Evolutionary conservation across 2,113 vertebrate genomes (phyloP).

Genomic region (Gila orcuttii): DNA sequence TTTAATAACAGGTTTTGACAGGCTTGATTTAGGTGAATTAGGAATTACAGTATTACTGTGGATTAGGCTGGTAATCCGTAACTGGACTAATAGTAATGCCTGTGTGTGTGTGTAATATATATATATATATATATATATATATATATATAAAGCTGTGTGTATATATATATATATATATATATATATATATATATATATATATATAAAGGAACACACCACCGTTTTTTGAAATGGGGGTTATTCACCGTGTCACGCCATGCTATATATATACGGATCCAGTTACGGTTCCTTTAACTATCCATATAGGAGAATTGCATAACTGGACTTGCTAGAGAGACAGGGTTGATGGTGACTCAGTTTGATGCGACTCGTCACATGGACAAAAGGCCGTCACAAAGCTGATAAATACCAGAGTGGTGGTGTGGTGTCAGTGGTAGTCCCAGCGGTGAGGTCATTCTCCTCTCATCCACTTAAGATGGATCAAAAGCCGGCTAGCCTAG

Average conservation of each 20-base stretch:
- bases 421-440: slow-evolving; percentile 37
- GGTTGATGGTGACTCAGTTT: slow-evolving; percentile 12
- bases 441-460: slow-evolving; percentile 28
- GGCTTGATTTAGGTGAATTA: neutral
- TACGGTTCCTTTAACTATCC: neutral
- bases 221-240: no score
- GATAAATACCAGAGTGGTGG: slow-evolving; percentile 20
- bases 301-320: neutral
- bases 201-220: no score
- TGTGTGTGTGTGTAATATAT: no score
- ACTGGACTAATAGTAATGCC: neutral
- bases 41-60: neutral
- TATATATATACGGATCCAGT: no score
- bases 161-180: no score
- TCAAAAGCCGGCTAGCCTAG: slow-evolving; percentile 1
- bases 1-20: neutral
- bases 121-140: no score
- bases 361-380: neutral
- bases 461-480: slow-evolving; percentile 52
- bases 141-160: no score
- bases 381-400: neutral
- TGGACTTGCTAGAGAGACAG: neutral
- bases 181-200: no score
- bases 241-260: no score
- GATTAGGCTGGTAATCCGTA: neutral